Evolutionary conservation across 1,140 invertebrate species (phyloP).

Genomic region (Bicyclus anynana): DNA sequence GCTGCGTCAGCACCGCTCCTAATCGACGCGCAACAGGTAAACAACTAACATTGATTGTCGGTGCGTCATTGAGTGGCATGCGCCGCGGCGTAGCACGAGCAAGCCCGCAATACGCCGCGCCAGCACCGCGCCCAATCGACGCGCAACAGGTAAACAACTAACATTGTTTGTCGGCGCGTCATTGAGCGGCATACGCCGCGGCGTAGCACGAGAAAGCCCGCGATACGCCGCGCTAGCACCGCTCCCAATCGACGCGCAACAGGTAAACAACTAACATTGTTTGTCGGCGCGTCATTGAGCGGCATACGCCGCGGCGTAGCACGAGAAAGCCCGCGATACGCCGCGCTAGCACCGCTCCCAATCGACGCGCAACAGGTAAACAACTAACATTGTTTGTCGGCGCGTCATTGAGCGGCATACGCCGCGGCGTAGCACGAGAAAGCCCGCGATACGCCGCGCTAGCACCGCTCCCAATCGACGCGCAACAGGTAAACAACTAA

Average conservation of each 20-base stretch:
- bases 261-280: slow-evolving; percentile 5
- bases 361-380: no score
- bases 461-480: neutral
- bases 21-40: slow-evolving; percentile 26
- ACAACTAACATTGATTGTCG: slow-evolving; percentile 11
- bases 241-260: slow-evolving; percentile 33
- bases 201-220: slow-evolving; percentile 55
- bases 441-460: neutral
- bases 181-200: slow-evolving; percentile 48
- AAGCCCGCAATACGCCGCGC: slow-evolving; percentile 57
- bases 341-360: neutral
- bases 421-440: neutral
- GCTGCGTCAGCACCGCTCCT: slow-evolving; percentile 58
- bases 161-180: slow-evolving; percentile 33
- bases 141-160: slow-evolving; percentile 24
- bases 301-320: neutral
- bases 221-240: slow-evolving; percentile 62
- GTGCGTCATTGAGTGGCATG: slow-evolving; percentile 48
- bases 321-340: neutral
- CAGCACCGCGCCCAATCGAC: slow-evolving; percentile 44
- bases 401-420: no score
- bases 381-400: neutral
- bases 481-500: no score
- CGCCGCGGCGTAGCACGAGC: slow-evolving; percentile 58
- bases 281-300: no score